A percentile compares a stretch with the other conserved stretches of the same genome.
These are phyloP conservation scores for Drosophila subquinaria DNA, from an alignment of 2,888 invertebrate species.

Conservation along the genomic window DNA sequence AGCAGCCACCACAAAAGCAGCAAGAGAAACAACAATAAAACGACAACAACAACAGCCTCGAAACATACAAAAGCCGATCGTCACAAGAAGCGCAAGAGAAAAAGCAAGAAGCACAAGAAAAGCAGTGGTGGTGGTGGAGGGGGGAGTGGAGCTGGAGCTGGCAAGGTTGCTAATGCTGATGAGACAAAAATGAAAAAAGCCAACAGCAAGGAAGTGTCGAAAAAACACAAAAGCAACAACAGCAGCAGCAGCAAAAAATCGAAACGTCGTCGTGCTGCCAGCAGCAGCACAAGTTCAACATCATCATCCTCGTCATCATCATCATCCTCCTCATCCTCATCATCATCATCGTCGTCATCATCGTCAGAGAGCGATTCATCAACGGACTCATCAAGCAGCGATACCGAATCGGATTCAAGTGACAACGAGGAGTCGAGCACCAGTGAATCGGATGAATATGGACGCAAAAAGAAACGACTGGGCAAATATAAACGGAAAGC, in stretches of 20 bases:
- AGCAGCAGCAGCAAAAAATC: constrained; percentile 67
- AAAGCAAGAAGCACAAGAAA: constrained; percentile 69
- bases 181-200: constrained; percentile 29
- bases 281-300: constrained; percentile 42
- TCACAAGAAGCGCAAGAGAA: constrained; percentile 69
- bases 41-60: constrained; percentile 23
- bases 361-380: constrained; percentile 30
- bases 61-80: constrained; percentile 62
- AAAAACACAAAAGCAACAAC: constrained; percentile 38
- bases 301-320: constrained; percentile 38
- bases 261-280: constrained; percentile 67
- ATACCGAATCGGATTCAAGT: constrained; percentile 82
- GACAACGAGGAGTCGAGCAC: constrained; percentile 85
- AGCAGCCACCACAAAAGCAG: constrained; percentile 18
- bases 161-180: constrained; percentile 6
- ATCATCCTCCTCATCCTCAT: constrained; percentile 35
- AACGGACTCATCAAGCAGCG: constrained; percentile 39
- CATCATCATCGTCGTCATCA: constrained; percentile 32
- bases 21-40: constrained; percentile 34
- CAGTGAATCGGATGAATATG: constrained; percentile 81
- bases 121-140: constrained; percentile 11
- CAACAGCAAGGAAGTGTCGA: constrained; percentile 33
- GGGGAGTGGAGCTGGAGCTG: neutral
- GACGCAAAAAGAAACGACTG: constrained; percentile 81
- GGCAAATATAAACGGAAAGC: constrained; percentile 84